Percentiles rank a stretch among this genome's conserved stretches.
Evolutionary conservation across 1,140 invertebrate species (phyloP).

Genomic region (Drosophila oshimai): DNA sequence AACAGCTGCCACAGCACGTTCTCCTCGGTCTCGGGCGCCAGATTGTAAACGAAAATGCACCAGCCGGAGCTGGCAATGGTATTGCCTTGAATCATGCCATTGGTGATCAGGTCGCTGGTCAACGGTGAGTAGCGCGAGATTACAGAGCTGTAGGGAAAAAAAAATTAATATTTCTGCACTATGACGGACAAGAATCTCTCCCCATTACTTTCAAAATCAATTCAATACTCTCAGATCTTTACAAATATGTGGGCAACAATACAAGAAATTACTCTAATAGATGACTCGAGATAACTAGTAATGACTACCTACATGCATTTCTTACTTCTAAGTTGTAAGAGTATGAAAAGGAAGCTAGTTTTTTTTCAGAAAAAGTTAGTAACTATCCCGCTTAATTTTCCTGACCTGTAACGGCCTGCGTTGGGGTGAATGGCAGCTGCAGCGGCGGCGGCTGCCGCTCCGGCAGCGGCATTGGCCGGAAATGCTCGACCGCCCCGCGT

Average conservation of each 20-base stretch:
- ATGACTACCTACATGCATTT: no score
- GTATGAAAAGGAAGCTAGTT: no score
- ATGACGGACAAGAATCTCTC: no score
- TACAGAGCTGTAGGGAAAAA: slow-evolving; percentile 59
- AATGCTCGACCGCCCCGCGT: slow-evolving; percentile 88
- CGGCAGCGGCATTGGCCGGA: slow-evolving; percentile 88
- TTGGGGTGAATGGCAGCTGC: slow-evolving; percentile 91
- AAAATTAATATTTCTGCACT: neutral
- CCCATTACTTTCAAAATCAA: no score
- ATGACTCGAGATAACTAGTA: no score
- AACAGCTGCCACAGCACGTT: slow-evolving; percentile 99
- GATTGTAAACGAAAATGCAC: slow-evolving; percentile 99
- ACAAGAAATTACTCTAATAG: no score
- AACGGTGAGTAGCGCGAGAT: slow-evolving; percentile 93
- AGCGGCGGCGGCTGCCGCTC: slow-evolving; percentile 84
- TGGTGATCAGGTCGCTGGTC: slow-evolving; percentile 94
- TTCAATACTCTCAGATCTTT: no score
- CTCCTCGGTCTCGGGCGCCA: slow-evolving; percentile 99
- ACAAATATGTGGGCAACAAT: no score
- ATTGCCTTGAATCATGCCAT: slow-evolving; percentile 92
- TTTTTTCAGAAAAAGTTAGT: no score
- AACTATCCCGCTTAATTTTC: neutral
- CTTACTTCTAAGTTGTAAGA: no score
- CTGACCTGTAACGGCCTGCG: slow-evolving; percentile 93
- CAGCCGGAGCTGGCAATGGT: slow-evolving; percentile 92